Percentiles rank a stretch among this genome's conserved stretches.
phyloP scores from a whole-genome alignment of 2,888 invertebrate genomes.

The Hoplodrina ambigua region DNA sequence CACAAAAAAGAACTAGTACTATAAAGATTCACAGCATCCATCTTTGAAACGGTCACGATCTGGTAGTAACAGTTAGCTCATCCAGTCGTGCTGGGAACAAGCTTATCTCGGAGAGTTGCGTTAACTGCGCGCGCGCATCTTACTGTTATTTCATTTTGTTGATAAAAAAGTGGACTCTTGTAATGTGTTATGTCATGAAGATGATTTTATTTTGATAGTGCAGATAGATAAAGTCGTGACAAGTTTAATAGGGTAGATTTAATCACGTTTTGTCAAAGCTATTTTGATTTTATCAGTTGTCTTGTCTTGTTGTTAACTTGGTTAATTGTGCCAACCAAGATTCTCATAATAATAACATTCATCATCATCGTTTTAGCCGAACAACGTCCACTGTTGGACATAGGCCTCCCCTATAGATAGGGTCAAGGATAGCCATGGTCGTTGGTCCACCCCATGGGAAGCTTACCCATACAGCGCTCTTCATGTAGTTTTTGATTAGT shows the following conservation, averaged over 20 bases:
- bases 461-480: too few species aligned
- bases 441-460: too few species aligned
- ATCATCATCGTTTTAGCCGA: too few species aligned
- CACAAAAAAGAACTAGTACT: slow-evolving; percentile 26
- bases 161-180: slow-evolving; percentile 27
- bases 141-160: slow-evolving; percentile 27
- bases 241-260: neutral
- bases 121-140: slow-evolving; percentile 25
- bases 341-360: too few species aligned
- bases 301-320: neutral
- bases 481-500: too few species aligned
- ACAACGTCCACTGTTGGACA: too few species aligned
- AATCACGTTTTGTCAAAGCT: neutral
- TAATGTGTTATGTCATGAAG: slow-evolving; percentile 36
- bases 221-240: neutral
- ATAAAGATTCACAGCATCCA: slow-evolving; percentile 38
- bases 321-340: too few species aligned
- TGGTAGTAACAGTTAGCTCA: slow-evolving; percentile 41
- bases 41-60: slow-evolving; percentile 44
- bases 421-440: too few species aligned
- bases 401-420: too few species aligned
- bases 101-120: slow-evolving; percentile 46
- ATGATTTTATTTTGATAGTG: slow-evolving; percentile 18
- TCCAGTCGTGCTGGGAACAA: slow-evolving; percentile 59
- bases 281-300: neutral